Evolutionary conservation across 2,113 vertebrate species (phyloP).

Genomic region (Oreochromis niloticus): DNA sequence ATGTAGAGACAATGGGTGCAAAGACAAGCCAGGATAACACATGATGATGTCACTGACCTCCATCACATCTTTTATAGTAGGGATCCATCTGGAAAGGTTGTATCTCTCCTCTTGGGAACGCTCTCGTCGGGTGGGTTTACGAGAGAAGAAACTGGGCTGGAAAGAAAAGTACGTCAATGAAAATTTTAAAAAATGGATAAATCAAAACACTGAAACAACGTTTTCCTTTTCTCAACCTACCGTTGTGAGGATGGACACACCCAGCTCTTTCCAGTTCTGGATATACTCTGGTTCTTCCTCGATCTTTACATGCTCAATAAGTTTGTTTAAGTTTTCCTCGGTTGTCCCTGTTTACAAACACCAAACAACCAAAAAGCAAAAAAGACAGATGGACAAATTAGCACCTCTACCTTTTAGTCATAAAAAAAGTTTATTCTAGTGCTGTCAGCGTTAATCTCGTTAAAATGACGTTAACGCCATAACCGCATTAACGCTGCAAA

Average conservation of each 20-base stretch:
- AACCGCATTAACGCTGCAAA: background rate
- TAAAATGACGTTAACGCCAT: background rate
- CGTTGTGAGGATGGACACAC: slow-evolving; percentile 81
- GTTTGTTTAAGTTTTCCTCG: slow-evolving; percentile 90
- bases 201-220: background rate
- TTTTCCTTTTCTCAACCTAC: slow-evolving; percentile 47
- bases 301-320: slow-evolving; percentile 94
- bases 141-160: slow-evolving; percentile 57
- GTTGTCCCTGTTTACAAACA: slow-evolving; percentile 82
- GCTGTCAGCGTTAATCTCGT: background rate
- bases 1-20: background rate
- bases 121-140: slow-evolving; percentile 79
- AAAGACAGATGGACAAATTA: background rate
- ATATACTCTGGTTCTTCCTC: slow-evolving; percentile 88
- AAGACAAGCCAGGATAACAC: background rate
- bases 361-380: background rate
- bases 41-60: slow-evolving; percentile 75
- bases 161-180: background rate
- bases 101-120: slow-evolving; percentile 84
- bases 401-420: accelerated
- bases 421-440: background rate
- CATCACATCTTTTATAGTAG: slow-evolving; percentile 92
- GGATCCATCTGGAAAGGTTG: slow-evolving; percentile 94
- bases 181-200: background rate
- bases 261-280: slow-evolving; percentile 90